phyloP scores from a whole-genome alignment of 2,113 vertebrate species.

The Hiodon alosoides region DNA sequence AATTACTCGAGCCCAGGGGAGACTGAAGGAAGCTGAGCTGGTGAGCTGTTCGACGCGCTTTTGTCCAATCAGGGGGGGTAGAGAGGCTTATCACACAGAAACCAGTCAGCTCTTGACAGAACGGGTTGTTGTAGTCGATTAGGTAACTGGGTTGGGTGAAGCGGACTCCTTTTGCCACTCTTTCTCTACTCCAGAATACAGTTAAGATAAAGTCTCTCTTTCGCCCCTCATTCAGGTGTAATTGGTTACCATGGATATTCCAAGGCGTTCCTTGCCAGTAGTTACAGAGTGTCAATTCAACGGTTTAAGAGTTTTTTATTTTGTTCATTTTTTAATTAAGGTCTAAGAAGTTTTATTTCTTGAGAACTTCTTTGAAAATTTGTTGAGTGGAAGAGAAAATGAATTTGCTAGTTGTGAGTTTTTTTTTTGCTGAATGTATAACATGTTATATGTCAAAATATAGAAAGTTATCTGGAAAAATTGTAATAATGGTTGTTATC shows the following conservation, averaged over 20 bases:
- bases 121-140: neutral
- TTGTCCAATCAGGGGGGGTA: neutral
- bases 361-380: too few species aligned
- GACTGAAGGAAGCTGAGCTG: neutral
- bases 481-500: neutral
- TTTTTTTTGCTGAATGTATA: neutral
- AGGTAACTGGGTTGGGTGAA: neutral
- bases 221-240: neutral
- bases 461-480: neutral
- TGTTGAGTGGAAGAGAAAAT: neutral
- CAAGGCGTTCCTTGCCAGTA: too few species aligned
- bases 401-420: neutral
- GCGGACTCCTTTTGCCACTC: neutral
- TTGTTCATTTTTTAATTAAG: too few species aligned
- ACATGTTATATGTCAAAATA: neutral
- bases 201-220: neutral
- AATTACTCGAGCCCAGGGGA: neutral
- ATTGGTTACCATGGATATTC: neutral
- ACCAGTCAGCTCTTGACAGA: neutral
- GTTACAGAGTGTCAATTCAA: too few species aligned
- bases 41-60: neutral
- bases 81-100: neutral
- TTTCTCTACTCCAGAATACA: neutral
- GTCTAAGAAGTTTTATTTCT: too few species aligned
- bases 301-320: too few species aligned